Base-by-base conservation (phyloP, 2,888 invertebrate species). In the Dynastes maya region DNA sequence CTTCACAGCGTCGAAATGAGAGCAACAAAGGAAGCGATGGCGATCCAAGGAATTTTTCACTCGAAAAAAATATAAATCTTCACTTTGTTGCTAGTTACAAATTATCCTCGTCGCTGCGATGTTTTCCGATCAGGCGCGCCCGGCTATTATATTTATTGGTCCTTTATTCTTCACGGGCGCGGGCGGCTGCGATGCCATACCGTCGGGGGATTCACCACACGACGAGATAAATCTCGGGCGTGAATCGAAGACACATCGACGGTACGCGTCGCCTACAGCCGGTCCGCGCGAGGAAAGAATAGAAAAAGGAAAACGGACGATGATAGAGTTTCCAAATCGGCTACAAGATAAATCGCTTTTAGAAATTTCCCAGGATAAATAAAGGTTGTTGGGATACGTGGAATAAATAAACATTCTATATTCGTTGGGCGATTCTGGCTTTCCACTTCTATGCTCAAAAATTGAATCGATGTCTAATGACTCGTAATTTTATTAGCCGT, bases 111-210 rank as follows among this genome's bases (percentile, higher is more conserved):
- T 13, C 58, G 37, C 58, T 11, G 40, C n/a, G 67, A 67, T 67
- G 67, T 67, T 67, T 72, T 58, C 58, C 61, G 40, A 72, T 58
- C 72, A 49, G 67, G 22, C 45, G 67, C 67, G 58, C 58, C 40
- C 72, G 53, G 1, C 72, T 72, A 72, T 72, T 58, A 58, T 72
- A 72, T 72, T 72, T 72, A 72, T 72, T 58, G 72, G 72, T 72
- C 58, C 72, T 72, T 72, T 45, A 45, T 45, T 72, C 72, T 72
- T 72, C 29, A 51, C 29, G 29, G 45, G 71, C 53, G 72, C 53
- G n/a, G 40, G 58, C 32, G 32, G 5, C 32, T 37, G 5, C 32
- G 32, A 37, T 37, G 27, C 37, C 55, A 55, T 71, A n/a, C 27
- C 55, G 22, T 70, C 32, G 40, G 32, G 37, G 49, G 51, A 32